These are phyloP conservation scores for Otolemur crassicaudatus DNA, from an alignment of 2,797 vertebrate species.

Conservation along the genomic window DNA sequence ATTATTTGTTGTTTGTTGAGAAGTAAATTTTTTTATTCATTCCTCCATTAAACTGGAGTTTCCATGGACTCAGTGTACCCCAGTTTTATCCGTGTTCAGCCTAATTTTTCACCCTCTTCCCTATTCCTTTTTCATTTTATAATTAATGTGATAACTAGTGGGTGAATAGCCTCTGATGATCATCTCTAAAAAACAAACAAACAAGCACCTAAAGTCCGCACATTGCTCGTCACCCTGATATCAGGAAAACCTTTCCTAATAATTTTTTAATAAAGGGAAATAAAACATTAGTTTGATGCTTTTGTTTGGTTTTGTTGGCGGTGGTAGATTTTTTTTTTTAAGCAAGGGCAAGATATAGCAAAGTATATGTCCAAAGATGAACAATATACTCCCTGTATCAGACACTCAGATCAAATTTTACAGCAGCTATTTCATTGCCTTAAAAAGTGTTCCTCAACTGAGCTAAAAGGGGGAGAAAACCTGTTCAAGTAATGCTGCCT, in stretches of 20 bases:
- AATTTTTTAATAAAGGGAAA: slow-evolving; percentile 26
- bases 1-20: slow-evolving; percentile 63
- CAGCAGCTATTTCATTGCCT: slow-evolving; percentile 78
- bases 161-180: background rate
- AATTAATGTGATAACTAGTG: slow-evolving; percentile 62
- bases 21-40: slow-evolving; percentile 58
- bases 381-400: slow-evolving; percentile 67
- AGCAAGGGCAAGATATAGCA: slow-evolving; percentile 51
- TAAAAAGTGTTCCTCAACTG: slow-evolving; percentile 83
- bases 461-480: slow-evolving; percentile 75
- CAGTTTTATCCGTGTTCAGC: background rate
- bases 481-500: slow-evolving; percentile 81
- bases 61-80: slow-evolving; percentile 14
- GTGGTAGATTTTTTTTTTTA: slow-evolving; percentile 28
- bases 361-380: slow-evolving; percentile 54
- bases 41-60: slow-evolving; percentile 63
- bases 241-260: background rate
- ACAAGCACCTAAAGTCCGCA: background rate
- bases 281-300: slow-evolving; percentile 15
- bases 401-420: slow-evolving; percentile 79
- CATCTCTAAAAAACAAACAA: slow-evolving; percentile 5
- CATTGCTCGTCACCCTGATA: background rate
- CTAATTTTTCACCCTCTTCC: slow-evolving; percentile 32
- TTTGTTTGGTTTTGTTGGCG: slow-evolving; percentile 41
- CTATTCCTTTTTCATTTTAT: slow-evolving; percentile 11